Evolutionary conservation across 2,888 invertebrate species (phyloP).

Genomic region (Drosophila hamatofila): DNA sequence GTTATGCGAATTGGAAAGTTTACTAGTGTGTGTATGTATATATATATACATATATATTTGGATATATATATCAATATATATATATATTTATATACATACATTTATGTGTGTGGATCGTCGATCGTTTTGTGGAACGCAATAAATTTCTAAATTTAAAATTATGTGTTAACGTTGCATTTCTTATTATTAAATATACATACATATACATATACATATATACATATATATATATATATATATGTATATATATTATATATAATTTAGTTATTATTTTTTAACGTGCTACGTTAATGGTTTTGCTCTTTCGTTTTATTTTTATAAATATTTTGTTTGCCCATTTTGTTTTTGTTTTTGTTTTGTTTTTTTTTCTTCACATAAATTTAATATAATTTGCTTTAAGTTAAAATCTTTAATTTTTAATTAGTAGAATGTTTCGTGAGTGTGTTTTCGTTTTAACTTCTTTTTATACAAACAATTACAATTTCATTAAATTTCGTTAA

Average conservation of each 20-base stretch:
- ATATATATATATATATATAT: slow-evolving; percentile 19
- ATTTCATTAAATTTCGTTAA: slow-evolving; percentile 31
- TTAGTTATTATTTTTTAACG: slow-evolving; percentile 51
- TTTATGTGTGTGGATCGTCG: slow-evolving; percentile 32
- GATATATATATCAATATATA: neutral
- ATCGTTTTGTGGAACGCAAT: slow-evolving; percentile 60
- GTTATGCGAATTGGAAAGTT: slow-evolving; percentile 67
- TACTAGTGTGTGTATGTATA: slow-evolving; percentile 35
- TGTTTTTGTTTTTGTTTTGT: slow-evolving; percentile 12
- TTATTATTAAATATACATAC: slow-evolving; percentile 23
- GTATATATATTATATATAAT: slow-evolving; percentile 40
- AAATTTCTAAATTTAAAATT: slow-evolving; percentile 57
- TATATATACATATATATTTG: neutral
- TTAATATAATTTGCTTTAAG: slow-evolving; percentile 55
- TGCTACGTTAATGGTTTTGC: slow-evolving; percentile 52
- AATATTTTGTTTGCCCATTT: slow-evolving; percentile 15
- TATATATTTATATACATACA: neutral
- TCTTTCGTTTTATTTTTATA: slow-evolving; percentile 15
- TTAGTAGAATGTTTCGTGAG: slow-evolving; percentile 66
- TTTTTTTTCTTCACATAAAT: slow-evolving; percentile 36
- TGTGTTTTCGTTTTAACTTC: slow-evolving; percentile 30
- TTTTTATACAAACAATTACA: slow-evolving; percentile 59
- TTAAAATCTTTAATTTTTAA: slow-evolving; percentile 67
- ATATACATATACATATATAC: neutral
- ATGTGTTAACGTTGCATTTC: slow-evolving; percentile 61